These are phyloP conservation scores for Coregonus suidteri DNA, from an alignment of 2,797 vertebrate genomes.

Conservation along the genomic window DNA sequence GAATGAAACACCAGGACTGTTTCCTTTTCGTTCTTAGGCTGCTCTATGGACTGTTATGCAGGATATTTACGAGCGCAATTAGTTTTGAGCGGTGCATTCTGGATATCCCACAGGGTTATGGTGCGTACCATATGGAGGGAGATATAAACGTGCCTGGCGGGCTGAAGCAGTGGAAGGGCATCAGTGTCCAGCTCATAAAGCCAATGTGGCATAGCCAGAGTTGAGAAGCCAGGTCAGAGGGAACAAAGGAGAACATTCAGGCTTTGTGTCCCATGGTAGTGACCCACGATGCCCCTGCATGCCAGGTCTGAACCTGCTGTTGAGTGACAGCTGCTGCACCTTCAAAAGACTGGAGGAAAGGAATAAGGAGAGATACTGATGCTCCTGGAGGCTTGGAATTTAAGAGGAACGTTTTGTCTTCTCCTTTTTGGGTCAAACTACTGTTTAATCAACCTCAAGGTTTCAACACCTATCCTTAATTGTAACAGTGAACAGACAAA, in stretches of 20 bases:
- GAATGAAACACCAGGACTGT: not conserved
- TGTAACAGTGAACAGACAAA: not conserved
- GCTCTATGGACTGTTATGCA: not conserved
- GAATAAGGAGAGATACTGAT: not conserved
- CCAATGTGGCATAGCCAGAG: slow-evolving; percentile 20
- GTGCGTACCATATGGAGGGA: slow-evolving; percentile 9
- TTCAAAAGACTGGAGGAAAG: not conserved
- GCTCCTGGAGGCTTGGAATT: slow-evolving; percentile 6
- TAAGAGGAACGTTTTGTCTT: slow-evolving; percentile 7
- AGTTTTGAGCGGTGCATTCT: not conserved
- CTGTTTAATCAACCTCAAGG: not conserved
- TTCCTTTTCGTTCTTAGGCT: not conserved
- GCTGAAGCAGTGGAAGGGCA: slow-evolving; percentile 25
- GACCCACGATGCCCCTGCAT: slow-evolving; percentile 33
- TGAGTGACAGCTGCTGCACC: slow-evolving; percentile 23
- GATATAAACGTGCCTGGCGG: slow-evolving; percentile 30
- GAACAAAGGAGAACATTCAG: slow-evolving; percentile 15
- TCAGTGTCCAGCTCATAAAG: slow-evolving; percentile 34
- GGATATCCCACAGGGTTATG: slow-evolving; percentile 2
- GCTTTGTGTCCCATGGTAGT: slow-evolving; percentile 34
- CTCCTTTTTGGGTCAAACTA: not conserved
- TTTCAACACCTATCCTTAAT: not conserved
- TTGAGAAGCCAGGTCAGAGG: slow-evolving; percentile 9
- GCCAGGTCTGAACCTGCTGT: slow-evolving; percentile 11
- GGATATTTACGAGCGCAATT: not conserved